These are phyloP conservation scores for Mallotus villosus DNA, from an alignment of 2,797 vertebrate genomes.

Conservation along the genomic window DNA sequence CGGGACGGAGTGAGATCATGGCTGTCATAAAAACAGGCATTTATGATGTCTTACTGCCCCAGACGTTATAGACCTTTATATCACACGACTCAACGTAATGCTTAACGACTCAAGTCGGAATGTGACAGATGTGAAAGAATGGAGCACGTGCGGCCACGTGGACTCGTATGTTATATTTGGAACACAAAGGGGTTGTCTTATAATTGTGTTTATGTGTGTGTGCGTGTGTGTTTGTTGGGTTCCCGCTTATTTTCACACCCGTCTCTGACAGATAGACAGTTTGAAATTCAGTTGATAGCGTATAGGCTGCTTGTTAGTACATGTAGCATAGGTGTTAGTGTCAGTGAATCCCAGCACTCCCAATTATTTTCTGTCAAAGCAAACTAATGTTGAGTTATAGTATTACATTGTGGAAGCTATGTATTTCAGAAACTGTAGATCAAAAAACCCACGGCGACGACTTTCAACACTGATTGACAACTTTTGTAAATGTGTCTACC, in stretches of 20 bases:
- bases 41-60: slow-evolving; percentile 64
- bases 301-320: no score
- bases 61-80: slow-evolving; percentile 46
- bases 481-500: not conserved
- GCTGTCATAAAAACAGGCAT: slow-evolving; percentile 64
- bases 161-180: slow-evolving; percentile 24
- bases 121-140: slow-evolving; percentile 50
- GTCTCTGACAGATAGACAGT: no score
- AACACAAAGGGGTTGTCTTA: slow-evolving; percentile 13
- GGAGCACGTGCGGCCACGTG: slow-evolving; percentile 16
- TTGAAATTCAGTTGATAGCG: no score
- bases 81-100: slow-evolving; percentile 55
- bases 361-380: no score
- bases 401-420: no score
- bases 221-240: slow-evolving; percentile 1
- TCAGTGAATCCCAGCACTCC: no score
- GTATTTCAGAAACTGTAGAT: no score
- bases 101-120: slow-evolving; percentile 32
- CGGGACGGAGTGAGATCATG: slow-evolving; percentile 73
- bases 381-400: no score
- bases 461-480: no score
- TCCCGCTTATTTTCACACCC: no score
- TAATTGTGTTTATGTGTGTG: not conserved
- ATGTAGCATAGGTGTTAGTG: no score
- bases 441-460: no score